phyloP scores from a whole-genome alignment of 2,888 invertebrate species.

The Microplitis deprimator region DNA sequence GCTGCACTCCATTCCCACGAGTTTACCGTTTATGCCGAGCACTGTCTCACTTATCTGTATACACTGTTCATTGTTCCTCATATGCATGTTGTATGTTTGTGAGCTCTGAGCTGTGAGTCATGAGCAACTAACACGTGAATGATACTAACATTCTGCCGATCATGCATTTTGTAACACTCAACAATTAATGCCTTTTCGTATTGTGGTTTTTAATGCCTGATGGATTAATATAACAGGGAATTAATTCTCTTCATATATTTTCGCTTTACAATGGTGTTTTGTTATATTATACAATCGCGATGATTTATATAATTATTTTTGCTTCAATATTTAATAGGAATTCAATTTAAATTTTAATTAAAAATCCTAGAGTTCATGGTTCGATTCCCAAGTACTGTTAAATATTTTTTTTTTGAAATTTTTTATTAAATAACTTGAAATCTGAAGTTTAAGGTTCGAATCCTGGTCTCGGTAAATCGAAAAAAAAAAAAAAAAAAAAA shows the following conservation, averaged over 20 bases:
- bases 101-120: not conserved
- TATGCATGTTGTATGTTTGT: not conserved
- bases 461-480: too few relatives aligned
- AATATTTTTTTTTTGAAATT: too few relatives aligned
- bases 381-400: too few relatives aligned
- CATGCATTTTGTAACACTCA: slow-evolving; percentile 20
- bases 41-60: not conserved
- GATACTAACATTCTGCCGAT: not conserved
- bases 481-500: too few relatives aligned
- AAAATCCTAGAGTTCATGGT: too few relatives aligned
- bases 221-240: not conserved
- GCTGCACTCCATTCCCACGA: slow-evolving; percentile 30
- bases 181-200: not conserved
- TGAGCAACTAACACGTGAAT: not conserved
- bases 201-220: not conserved
- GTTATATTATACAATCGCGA: too few relatives aligned
- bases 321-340: too few relatives aligned
- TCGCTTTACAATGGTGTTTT: too few relatives aligned
- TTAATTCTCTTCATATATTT: not conserved
- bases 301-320: too few relatives aligned
- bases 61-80: not conserved
- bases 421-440: too few relatives aligned
- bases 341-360: too few relatives aligned
- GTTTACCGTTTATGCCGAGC: slow-evolving; percentile 12
- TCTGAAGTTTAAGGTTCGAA: too few relatives aligned